These are phyloP conservation scores for Sebastes minor DNA, from an alignment of 2,797 vertebrate genomes.

Conservation along the genomic window DNA sequence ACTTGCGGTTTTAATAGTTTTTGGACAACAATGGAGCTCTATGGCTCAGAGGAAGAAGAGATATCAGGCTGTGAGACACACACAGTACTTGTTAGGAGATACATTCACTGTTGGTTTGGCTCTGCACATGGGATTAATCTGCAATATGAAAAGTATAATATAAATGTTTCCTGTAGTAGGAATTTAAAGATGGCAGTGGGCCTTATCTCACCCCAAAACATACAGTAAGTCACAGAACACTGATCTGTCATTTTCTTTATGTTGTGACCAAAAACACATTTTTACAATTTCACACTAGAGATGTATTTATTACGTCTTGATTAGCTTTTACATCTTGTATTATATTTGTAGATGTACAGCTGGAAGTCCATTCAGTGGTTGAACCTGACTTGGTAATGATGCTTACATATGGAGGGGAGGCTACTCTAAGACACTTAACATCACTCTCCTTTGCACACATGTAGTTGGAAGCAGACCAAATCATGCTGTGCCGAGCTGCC, in stretches of 20 bases:
- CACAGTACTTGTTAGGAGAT: neutral
- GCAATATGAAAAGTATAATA: too few relatives aligned
- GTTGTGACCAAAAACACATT: neutral
- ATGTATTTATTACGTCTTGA: neutral
- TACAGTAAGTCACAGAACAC: neutral
- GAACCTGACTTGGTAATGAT: slow-evolving; percentile 11
- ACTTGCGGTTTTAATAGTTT: too few relatives aligned
- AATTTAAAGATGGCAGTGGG: neutral
- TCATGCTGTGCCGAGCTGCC: slow-evolving; percentile 72
- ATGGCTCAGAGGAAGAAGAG: neutral
- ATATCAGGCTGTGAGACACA: too few relatives aligned
- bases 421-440: slow-evolving; percentile 26
- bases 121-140: too few relatives aligned
- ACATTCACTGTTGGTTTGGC: neutral
- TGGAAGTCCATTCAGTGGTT: neutral
- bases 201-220: neutral
- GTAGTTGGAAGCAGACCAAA: slow-evolving; percentile 87
- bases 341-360: neutral
- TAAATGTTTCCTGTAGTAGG: neutral
- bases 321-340: neutral
- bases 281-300: neutral
- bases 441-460: slow-evolving; percentile 46
- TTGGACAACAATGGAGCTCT: neutral
- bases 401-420: slow-evolving; percentile 34
- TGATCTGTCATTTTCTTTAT: neutral